Evolutionary conservation across 1,140 invertebrate species (phyloP).

Genomic region (Stenopsyche tienmushanensis): DNA sequence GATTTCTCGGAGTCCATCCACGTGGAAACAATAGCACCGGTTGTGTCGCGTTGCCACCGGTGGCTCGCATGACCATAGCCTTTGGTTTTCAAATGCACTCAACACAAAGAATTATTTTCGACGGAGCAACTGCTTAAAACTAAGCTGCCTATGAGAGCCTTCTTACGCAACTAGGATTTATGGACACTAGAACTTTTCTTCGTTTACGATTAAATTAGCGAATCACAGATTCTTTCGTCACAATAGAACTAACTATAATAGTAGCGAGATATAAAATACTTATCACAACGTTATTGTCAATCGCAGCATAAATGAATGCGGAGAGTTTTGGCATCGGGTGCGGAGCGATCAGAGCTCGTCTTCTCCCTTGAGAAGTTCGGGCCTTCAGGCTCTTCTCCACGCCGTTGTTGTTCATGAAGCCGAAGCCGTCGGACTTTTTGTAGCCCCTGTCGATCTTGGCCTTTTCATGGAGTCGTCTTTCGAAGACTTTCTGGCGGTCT

Average conservation of each 20-base stretch:
- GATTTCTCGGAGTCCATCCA: too few relatives aligned
- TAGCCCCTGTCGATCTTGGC: constrained; percentile 56
- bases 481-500: constrained; percentile 2
- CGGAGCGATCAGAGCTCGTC: constrained; percentile 48
- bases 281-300: too few relatives aligned
- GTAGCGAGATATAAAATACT: background rate
- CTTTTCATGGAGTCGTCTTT: constrained; percentile 31
- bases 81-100: background rate
- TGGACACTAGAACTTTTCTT: too few relatives aligned
- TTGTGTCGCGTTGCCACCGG: too few relatives aligned
- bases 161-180: too few relatives aligned
- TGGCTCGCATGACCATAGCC: too few relatives aligned
- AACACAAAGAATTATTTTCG: background rate
- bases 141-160: background rate
- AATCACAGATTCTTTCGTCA: background rate
- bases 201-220: too few relatives aligned
- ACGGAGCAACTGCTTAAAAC: too few relatives aligned
- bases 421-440: constrained; percentile 52
- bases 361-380: constrained; percentile 54
- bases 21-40: too few relatives aligned
- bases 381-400: constrained; percentile 55
- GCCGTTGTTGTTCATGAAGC: constrained; percentile 51
- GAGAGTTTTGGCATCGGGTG: background rate
- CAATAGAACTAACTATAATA: background rate
- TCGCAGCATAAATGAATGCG: too few relatives aligned